Conservation (phyloP, 2,888 invertebrate species). For the Mesorhabditis sp. region DNA sequence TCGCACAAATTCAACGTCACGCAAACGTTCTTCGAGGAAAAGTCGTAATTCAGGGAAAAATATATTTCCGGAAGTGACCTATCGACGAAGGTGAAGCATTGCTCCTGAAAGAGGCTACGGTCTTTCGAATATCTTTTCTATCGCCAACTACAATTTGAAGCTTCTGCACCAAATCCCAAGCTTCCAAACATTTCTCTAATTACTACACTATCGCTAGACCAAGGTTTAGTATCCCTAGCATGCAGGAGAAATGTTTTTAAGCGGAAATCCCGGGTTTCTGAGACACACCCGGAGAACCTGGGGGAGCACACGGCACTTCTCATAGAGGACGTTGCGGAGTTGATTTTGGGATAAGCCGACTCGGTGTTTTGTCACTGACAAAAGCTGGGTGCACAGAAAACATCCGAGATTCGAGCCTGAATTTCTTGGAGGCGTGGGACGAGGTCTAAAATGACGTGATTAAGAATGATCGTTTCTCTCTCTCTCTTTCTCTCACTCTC, state of each 20-base stretch:
- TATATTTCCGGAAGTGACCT: constrained; percentile 49
- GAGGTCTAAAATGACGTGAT: neutral
- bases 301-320: constrained; percentile 42
- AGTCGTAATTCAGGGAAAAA: constrained; percentile 45
- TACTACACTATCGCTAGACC: neutral
- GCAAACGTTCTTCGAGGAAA: constrained; percentile 44
- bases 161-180: neutral
- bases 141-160: neutral
- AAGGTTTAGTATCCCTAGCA: neutral
- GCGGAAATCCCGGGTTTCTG: neutral
- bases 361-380: constrained; percentile 45
- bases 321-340: constrained; percentile 34
- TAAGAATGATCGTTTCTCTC: neutral
- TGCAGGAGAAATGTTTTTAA: neutral
- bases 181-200: neutral
- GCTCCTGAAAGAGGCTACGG: constrained; percentile 26
- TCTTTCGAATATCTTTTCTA: too few relatives aligned
- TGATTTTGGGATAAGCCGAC: constrained; percentile 46
- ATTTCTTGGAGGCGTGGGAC: neutral
- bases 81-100: constrained; percentile 44
- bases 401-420: constrained; percentile 39
- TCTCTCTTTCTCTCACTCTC: neutral
- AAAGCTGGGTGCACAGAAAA: constrained; percentile 45
- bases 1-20: constrained; percentile 45
- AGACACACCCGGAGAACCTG: constrained; percentile 35